Conservation (phyloP, 2,888 invertebrate genomes). For the Dasypogon diadema region DNA sequence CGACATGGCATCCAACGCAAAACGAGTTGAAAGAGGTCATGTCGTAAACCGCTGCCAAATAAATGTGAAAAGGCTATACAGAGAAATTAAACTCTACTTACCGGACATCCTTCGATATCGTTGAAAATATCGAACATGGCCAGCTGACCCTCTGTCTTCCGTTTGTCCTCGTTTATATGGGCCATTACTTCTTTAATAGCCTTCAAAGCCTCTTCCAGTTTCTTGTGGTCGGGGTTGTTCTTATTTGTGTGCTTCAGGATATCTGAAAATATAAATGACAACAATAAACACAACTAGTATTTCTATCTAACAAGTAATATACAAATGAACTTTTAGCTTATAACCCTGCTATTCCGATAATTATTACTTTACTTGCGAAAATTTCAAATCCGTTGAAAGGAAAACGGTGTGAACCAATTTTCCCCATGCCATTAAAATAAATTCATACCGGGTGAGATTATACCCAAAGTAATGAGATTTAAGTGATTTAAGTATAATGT, state of each 20-base stretch:
- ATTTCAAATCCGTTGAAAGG: constrained; percentile 14
- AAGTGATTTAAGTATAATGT: constrained; percentile 45
- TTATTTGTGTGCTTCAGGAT: constrained; percentile 92
- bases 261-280: constrained; percentile 72
- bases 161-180: constrained; percentile 97
- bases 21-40: constrained; percentile 3
- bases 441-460: constrained; percentile 32
- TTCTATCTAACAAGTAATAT: background rate
- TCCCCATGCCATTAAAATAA: background rate
- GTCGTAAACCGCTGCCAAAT: constrained; percentile 20
- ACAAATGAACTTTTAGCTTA: background rate
- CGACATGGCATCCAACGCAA: background rate
- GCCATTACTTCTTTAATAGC: constrained; percentile 94
- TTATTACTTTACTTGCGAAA: constrained; percentile 25
- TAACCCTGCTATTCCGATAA: background rate
- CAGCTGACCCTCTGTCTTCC: constrained; percentile 95
- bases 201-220: constrained; percentile 86
- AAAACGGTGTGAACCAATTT: constrained; percentile 20
- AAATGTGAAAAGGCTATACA: constrained; percentile 6
- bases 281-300: constrained; percentile 20
- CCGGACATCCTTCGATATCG: constrained; percentile 98
- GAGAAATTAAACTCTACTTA: constrained; percentile 67
- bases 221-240: constrained; percentile 87
- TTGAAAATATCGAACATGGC: constrained; percentile 98
- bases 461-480: constrained; percentile 40